Percentiles rank a stretch among this genome's conserved stretches.
These are phyloP conservation scores for Artemia sinica DNA, from an alignment of 2,888 invertebrate species.

Conservation along the genomic window DNA sequence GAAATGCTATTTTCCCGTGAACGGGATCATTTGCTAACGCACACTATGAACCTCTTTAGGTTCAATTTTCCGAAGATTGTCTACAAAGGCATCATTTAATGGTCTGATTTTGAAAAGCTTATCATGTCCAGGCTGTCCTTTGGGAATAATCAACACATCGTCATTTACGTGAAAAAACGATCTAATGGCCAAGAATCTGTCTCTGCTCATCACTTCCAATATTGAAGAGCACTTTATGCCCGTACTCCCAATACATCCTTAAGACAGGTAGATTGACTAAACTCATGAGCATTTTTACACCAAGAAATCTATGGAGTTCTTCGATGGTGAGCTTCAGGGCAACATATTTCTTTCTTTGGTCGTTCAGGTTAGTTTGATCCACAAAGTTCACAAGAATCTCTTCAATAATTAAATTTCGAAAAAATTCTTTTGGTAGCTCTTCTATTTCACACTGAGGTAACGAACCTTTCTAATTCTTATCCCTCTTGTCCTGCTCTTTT, in stretches of 20 bases:
- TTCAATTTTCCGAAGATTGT: neutral
- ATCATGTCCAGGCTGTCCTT: conserved; percentile 4
- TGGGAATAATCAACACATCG: conserved; percentile 6
- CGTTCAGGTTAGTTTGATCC: conserved; percentile 3
- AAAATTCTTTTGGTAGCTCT: neutral
- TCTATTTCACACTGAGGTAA: neutral
- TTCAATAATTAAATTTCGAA: neutral
- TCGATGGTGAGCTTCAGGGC: conserved; percentile 4
- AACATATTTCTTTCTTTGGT: neutral
- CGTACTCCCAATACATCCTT: conserved; percentile 2
- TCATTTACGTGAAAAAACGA: neutral
- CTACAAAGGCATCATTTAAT: no score
- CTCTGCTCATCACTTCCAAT: conserved; percentile 9
- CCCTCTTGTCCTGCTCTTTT: neutral
- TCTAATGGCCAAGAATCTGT: no score
- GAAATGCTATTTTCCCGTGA: neutral
- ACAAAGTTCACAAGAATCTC: conserved; percentile 9
- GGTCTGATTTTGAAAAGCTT: neutral
- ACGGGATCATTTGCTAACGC: neutral
- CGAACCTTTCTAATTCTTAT: neutral
- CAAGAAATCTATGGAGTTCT: conserved; percentile 6
- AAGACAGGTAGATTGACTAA: neutral
- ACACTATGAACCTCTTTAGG: conserved; percentile 10
- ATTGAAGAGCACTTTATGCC: neutral
- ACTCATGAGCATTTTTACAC: conserved; percentile 2